phyloP scores from a whole-genome alignment of 2,113 vertebrate genomes.

The Nesoenas mayeri region DNA sequence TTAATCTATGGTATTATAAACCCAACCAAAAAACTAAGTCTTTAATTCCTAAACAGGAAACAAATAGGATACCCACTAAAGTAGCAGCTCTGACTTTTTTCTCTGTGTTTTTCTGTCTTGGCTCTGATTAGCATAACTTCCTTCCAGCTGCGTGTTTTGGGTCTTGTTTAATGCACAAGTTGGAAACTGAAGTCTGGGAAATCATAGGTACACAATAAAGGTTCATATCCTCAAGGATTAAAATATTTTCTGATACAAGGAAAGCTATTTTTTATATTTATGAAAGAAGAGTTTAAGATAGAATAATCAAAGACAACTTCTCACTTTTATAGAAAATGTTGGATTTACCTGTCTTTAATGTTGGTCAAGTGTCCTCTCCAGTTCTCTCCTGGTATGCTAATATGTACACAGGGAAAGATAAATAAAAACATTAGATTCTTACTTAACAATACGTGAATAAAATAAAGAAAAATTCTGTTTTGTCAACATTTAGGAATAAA shows the following conservation, averaged over 20 bases:
- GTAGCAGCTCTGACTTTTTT: background rate
- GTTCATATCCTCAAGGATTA: background rate
- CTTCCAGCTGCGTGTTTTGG: background rate
- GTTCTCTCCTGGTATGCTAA: conserved; percentile 81
- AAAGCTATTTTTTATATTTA: background rate
- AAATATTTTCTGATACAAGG: background rate
- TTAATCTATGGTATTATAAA: background rate
- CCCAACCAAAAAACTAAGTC: background rate
- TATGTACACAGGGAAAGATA: conserved; percentile 2
- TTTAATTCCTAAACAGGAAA: background rate
- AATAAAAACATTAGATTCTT: conserved; percentile 23
- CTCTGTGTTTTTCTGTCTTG: background rate
- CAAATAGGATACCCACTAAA: background rate
- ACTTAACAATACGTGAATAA: background rate
- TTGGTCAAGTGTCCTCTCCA: conserved; percentile 85
- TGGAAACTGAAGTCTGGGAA: background rate
- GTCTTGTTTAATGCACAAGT: background rate
- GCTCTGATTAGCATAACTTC: background rate
- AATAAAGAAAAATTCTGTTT: background rate
- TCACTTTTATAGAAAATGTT: conserved; percentile 2
- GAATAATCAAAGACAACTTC: background rate
- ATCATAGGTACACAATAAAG: background rate
- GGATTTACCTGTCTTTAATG: conserved; percentile 79
- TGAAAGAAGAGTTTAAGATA: background rate
- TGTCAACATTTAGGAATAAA: background rate